Evolutionary conservation across 2,113 vertebrate genomes (phyloP), one percentile per base, ranked within the genome.

Genomic region (Lagopus muta): DNA sequence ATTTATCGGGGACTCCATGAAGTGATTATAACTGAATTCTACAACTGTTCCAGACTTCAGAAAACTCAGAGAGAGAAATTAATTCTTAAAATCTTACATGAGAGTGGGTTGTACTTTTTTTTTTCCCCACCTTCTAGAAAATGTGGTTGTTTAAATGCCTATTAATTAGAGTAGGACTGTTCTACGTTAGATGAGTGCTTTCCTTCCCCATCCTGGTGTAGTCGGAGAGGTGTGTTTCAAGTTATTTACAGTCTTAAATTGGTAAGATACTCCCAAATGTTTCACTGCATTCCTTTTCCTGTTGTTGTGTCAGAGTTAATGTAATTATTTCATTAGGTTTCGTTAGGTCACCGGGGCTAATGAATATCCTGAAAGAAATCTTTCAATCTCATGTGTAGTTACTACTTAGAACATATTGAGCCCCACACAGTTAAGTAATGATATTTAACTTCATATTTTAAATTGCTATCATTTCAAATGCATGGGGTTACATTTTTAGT

Each of bases 351-450:
- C 61, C 89, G 70, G 85, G 88, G 57, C 66, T 94, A 50, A 82
- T 74, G 69, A 90, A 91, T 71, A 76, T 77, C 32, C 84, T 95
- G 55, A 89, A 88, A 81, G 34, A 95, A 95, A 67, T 66, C 77
- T 45, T 92, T 55, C 92, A 91, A 84, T 86, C 92, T 92, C 34
- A 13, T 84, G 71, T 91, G 96, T 96, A 96, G 95, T 95, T 95
- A 66, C 77, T 83, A 86, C 55, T 94, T 97, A 92, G 84, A 93
- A 93, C 81, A 78, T 69, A 81, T 50, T 81, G 88, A 91, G 86
- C 91, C 70, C n/a, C 52, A 64, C 69, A 93, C 50, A 60, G 69
- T 89, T 62, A 38, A 38, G 34, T 38, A 38, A 47, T 87, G 83
- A 77, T 97, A 70, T 78, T 94, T 92, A 69, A 43, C 17, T 89